Conservation (phyloP, 2,888 invertebrate genomes). For the Archaeoteleia sp. region DNA sequence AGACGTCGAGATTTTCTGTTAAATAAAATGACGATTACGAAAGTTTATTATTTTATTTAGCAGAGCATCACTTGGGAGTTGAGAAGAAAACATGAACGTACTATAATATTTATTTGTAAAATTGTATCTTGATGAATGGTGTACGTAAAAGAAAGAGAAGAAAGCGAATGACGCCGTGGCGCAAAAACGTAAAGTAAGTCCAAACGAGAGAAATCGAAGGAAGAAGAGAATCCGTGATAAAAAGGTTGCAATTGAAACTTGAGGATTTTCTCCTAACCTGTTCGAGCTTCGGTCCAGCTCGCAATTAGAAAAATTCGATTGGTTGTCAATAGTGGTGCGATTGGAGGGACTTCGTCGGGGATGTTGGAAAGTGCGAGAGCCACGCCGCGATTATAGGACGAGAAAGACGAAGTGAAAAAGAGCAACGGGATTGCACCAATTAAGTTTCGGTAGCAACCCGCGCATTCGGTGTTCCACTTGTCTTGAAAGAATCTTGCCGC, state of each 20-base stretch:
- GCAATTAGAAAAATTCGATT: constrained; percentile 53
- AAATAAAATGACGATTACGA: too few species aligned
- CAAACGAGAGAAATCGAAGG: constrained; percentile 6
- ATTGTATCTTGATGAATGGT: constrained; percentile 37
- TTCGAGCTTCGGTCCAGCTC: constrained; percentile 14
- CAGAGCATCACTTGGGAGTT: too few species aligned
- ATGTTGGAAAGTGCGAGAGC: constrained; percentile 8
- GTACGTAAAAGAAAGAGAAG: constrained; percentile 2
- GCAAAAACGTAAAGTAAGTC: background rate
- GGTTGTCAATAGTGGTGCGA: constrained; percentile 49
- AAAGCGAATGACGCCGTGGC: background rate
- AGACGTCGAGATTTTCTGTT: too few species aligned
- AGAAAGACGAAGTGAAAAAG: constrained; percentile 8
- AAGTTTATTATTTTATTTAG: too few species aligned
- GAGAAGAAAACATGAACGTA: too few species aligned
- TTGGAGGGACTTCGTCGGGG: constrained; percentile 25
- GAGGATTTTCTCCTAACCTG: constrained; percentile 13
- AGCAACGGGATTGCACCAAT: constrained; percentile 18
- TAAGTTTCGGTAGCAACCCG: constrained; percentile 5
- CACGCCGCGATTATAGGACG: constrained; percentile 12
- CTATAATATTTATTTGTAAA: constrained; percentile 3
- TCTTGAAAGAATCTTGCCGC: background rate
- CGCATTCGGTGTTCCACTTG: background rate
- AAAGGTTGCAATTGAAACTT: constrained; percentile 4
- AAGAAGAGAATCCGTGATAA: constrained; percentile 11